These are phyloP conservation scores for Entelurus aequoreus DNA, from an alignment of 2,113 vertebrate genomes.

Conservation along the genomic window DNA sequence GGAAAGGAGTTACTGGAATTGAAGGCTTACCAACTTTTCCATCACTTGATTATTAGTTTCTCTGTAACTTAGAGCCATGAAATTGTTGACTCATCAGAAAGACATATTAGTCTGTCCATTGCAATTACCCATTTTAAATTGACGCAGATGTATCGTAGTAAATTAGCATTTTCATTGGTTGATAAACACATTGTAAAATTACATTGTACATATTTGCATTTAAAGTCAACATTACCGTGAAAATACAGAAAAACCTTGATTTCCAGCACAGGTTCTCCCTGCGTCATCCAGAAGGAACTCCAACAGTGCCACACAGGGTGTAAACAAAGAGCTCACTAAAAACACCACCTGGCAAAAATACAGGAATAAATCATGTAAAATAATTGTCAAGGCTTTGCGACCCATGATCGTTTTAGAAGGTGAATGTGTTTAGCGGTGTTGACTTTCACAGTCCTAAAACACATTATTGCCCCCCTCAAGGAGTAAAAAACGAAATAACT, in stretches of 20 bases:
- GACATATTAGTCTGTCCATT: not conserved
- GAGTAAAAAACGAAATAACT: not conserved
- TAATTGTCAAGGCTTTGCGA: not conserved
- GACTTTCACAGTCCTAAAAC: not conserved
- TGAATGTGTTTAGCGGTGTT: not conserved
- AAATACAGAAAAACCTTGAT: conserved; percentile 64
- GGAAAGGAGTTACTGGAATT: conserved; percentile 48
- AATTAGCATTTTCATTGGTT: too few species aligned
- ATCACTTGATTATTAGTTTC: conserved; percentile 47
- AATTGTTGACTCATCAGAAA: conserved; percentile 47
- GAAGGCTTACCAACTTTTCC: conserved; percentile 55
- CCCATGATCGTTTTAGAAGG: not conserved
- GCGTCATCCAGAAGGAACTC: conserved; percentile 61
- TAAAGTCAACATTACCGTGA: conserved; percentile 68
- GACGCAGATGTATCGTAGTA: not conserved
- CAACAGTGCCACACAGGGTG: conserved; percentile 64
- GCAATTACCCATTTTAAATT: not conserved
- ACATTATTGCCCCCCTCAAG: conserved; percentile 10
- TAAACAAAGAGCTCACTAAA: conserved; percentile 77
- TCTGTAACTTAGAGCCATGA: conserved; percentile 38
- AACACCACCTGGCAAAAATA: conserved; percentile 68
- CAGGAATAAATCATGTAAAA: not conserved
- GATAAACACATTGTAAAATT: too few species aligned
- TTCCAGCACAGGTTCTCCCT: not conserved
- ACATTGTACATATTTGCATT: not conserved